These are phyloP conservation scores for Chrysolina americana DNA, from an alignment of 2,888 invertebrate species.

Conservation along the genomic window DNA sequence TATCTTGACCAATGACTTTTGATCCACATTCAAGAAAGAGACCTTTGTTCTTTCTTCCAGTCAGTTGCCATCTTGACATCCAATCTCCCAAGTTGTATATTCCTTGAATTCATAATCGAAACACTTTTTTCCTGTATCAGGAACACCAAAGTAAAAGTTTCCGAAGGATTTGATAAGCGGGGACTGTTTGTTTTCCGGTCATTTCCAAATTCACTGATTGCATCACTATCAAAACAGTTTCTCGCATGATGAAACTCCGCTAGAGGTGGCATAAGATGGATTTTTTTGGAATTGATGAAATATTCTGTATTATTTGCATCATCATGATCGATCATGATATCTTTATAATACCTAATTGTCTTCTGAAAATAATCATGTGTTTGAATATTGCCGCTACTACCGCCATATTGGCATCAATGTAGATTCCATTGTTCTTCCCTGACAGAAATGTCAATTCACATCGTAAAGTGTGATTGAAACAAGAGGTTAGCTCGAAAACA, in stretches of 20 bases:
- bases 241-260: conserved; percentile 46
- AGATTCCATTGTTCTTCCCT: too few species aligned
- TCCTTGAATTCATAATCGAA: conserved; percentile 1
- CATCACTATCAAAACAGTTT: conserved; percentile 32
- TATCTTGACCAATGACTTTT: conserved; percentile 33
- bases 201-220: conserved; percentile 14
- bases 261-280: conserved; percentile 37
- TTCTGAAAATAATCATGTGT: too few species aligned
- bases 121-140: neutral
- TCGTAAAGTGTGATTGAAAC: too few species aligned
- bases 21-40: conserved; percentile 38
- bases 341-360: too few species aligned
- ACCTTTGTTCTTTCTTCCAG: conserved; percentile 34
- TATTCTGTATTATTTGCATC: neutral
- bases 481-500: too few species aligned
- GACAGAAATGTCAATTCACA: too few species aligned
- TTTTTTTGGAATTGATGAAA: conserved; percentile 18
- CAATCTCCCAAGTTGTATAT: conserved; percentile 7
- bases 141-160: neutral
- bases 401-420: too few species aligned
- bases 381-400: too few species aligned
- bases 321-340: too few species aligned
- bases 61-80: conserved; percentile 28
- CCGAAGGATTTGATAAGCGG: neutral
- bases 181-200: conserved; percentile 2